Evolutionary conservation across 2,888 invertebrate species (phyloP), one percentile per base, ranked within the genome.

Genomic region (Limnephilus lunatus): DNA sequence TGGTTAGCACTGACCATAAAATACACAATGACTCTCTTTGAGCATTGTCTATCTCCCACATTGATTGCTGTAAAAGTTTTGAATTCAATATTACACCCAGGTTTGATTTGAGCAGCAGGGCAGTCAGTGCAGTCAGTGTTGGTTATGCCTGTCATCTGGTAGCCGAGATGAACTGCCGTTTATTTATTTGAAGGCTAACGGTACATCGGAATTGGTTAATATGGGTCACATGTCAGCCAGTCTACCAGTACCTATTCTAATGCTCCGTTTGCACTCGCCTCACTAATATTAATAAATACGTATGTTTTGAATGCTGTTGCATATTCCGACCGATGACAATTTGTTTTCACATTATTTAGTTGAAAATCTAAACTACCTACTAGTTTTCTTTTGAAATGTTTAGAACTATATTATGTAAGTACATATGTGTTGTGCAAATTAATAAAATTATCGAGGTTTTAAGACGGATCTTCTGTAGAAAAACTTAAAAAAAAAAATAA

Each of bases 161-260:
- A 35, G 5, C 14, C 32, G 83, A 35, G 83, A 25, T 35, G 25
- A 15, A 35, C 83, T 83, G 83, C 25, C 83, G 35, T 35, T 19
- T 68, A 68, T 68, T 32, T 83, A 83, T 83, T 35, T 83, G 35
- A 83, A 83, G 83, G 83, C 35, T 83, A 83, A 11, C 83, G 35
- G 83, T 83, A 83, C 83, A 83, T 83, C 83, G 83, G 15, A 83
- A 31, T 31, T 35, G 19, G 83, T 35, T 83, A 83, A 83, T 83
- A 83, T 25, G 83, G 31, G 83, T 83, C 83, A 83, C 83, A 35
- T 83, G 83, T 83, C 83, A 31, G 83, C 83, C 25, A 83, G 19
- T 83, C 9, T 31, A 83, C 68, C 19, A 35, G 35, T 35, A 35
- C 35, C 35, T n/a, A n/a, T n/a, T n/a, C n/a, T 25, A 25, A 68